A percentile compares a stretch with the other conserved stretches of the same genome.
Conservation (phyloP, 2,888 invertebrate genomes). For the Ypsolopha sequella region DNA sequence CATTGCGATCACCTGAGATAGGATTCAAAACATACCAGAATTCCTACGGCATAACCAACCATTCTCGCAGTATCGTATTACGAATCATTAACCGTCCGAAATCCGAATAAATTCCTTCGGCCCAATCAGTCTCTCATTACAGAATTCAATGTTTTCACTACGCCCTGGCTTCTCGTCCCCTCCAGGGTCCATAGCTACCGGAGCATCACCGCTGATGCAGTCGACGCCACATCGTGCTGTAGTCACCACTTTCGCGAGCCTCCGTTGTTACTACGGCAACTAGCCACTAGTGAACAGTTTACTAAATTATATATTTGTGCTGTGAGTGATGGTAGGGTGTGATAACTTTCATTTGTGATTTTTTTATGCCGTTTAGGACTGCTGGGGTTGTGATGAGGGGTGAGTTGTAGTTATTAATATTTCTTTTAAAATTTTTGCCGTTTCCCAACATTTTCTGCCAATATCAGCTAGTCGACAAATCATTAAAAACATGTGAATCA, state of each 20-base stretch:
- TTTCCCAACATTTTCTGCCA: no score
- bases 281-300: background rate
- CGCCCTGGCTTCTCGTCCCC: no score
- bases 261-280: background rate
- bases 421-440: conserved; percentile 2
- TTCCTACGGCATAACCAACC: no score
- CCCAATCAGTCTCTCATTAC: background rate
- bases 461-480: no score
- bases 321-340: conserved; percentile 56
- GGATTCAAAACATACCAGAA: no score
- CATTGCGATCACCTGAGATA: no score
- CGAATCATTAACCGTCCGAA: no score
- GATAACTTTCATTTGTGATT: conserved; percentile 30
- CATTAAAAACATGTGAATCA: no score
- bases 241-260: background rate
- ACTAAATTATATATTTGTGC: conserved; percentile 18
- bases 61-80: no score
- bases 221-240: background rate
- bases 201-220: background rate
- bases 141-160: background rate
- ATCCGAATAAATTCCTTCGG: no score
- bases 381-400: conserved; percentile 48
- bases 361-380: conserved; percentile 31
- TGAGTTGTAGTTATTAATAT: conserved; percentile 24
- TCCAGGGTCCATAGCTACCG: background rate